Evolutionary conservation across 2,888 invertebrate genomes (phyloP).

Genomic region (Aleiodes testaceus): DNA sequence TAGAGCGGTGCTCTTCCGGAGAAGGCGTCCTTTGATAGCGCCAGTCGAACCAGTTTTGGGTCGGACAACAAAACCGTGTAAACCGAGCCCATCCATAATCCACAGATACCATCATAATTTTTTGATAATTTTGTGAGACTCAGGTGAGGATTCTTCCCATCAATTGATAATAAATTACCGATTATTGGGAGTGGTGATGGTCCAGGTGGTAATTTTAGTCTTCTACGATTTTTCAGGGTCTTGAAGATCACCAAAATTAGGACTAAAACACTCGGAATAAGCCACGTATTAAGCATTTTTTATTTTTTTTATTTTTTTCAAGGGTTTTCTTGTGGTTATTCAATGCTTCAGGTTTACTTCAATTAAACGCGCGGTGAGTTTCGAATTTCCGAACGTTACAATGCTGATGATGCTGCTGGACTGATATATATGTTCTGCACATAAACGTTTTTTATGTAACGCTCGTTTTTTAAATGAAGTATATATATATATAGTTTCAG

Average conservation of each 20-base stretch:
- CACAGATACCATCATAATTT: slow-evolving; percentile 84
- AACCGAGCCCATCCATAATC: slow-evolving; percentile 83
- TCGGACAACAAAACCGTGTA: slow-evolving; percentile 87
- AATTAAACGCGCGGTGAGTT: background rate
- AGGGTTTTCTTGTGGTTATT: background rate
- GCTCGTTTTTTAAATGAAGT: background rate
- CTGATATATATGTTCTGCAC: slow-evolving; percentile 6
- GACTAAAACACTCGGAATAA: background rate
- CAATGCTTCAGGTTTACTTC: background rate
- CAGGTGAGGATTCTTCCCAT: slow-evolving; percentile 80
- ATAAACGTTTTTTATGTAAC: background rate
- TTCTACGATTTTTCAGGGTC: slow-evolving; percentile 59
- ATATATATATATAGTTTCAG: too few species aligned
- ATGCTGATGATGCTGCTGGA: slow-evolving; percentile 18
- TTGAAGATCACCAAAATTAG: background rate
- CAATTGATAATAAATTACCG: slow-evolving; percentile 85
- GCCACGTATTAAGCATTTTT: slow-evolving; percentile 13
- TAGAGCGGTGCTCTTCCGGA: slow-evolving; percentile 87
- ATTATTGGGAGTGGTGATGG: slow-evolving; percentile 86
- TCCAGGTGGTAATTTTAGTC: slow-evolving; percentile 81
- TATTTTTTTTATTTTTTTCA: background rate
- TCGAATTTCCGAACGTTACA: slow-evolving; percentile 21
- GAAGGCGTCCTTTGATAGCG: slow-evolving; percentile 82
- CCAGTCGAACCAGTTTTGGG: slow-evolving; percentile 81
- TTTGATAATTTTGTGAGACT: slow-evolving; percentile 80